Base-by-base conservation (phyloP, 2,113 vertebrate genomes). In the Entomyzon cyanotis region DNA sequence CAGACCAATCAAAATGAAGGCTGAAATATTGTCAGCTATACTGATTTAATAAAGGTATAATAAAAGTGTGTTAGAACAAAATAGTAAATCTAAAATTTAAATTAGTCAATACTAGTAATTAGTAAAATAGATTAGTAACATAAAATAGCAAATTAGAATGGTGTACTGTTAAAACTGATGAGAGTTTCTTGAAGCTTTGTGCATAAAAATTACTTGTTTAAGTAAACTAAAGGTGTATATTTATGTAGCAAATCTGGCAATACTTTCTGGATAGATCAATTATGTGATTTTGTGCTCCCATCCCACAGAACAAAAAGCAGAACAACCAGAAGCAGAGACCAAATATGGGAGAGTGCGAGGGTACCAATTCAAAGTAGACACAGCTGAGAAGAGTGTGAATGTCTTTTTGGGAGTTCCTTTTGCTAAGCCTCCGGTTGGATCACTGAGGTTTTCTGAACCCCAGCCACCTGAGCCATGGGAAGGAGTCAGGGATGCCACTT, bases 341-440 rank as follows among this genome's bases (percentile, higher is more conserved):
- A 98, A 95, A 56, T 96, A 97, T 11, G 99, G 98, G 16, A 55
- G 5, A 47, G 93, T 98, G 47, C 94, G 87, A 96, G 99, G 98
- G 12, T 96, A 91, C 71, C 94, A 95, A 23, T 69, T 97, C 71
- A 90, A 55, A 11, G 98, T 98, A 15, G 98, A 98, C 17, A 95
- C 97, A 56, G 98, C 95, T 6, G 96, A 97, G 56, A 95, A 46
- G 14, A 94, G 95, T 7, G 95, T 98, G 33, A 96, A 98, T 68
- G 95, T 98, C 86, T 99, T 97, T 82, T 82, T 98, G 87, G 98
- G 97, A 15, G 84, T 99, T 37, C 98, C 99, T 27, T 99, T 98
- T 96, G 98, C 98, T 3, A 98, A 98, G 84, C 98, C 98, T 27
- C 98, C 99, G 0, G 21, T 98, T 20, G 98, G 98, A 41, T 65